Evolutionary conservation across 2,113 vertebrate species (phyloP).

Genomic region (Chionis minor): DNA sequence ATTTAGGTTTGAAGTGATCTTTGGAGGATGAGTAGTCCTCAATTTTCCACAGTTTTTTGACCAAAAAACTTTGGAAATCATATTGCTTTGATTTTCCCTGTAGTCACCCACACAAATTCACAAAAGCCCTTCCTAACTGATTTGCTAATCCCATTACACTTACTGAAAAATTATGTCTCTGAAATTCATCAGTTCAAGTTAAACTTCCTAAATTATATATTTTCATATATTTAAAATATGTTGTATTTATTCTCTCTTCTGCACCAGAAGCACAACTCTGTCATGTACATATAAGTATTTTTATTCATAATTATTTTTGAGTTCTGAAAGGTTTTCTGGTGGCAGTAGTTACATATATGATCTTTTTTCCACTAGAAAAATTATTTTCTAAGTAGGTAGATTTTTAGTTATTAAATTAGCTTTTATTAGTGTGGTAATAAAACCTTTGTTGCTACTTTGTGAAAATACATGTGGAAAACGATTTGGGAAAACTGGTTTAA

Average conservation of each 20-base stretch:
- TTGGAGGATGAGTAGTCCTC: not conserved
- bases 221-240: not conserved
- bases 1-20: not conserved
- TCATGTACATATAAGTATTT: not conserved
- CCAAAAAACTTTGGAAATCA: not conserved
- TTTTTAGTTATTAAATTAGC: not conserved
- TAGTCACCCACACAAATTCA: fast-evolving
- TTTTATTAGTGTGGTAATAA: not conserved
- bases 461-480: not conserved
- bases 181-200: not conserved
- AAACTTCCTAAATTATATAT: not conserved
- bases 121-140: not conserved
- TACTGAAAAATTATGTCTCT: not conserved
- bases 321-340: not conserved
- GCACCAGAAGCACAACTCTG: not conserved
- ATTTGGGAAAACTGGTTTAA: not conserved
- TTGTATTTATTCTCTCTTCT: not conserved
- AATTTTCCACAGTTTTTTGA: not conserved
- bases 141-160: not conserved
- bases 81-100: not conserved
- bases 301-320: not conserved
- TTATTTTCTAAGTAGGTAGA: not conserved
- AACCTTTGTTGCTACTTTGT: not conserved
- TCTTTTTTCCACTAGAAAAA: not conserved
- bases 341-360: not conserved